Evolutionary conservation across 2,888 invertebrate species (phyloP), one percentile per base, ranked within the genome.

Genomic region (Temnothorax unifasciatus): DNA sequence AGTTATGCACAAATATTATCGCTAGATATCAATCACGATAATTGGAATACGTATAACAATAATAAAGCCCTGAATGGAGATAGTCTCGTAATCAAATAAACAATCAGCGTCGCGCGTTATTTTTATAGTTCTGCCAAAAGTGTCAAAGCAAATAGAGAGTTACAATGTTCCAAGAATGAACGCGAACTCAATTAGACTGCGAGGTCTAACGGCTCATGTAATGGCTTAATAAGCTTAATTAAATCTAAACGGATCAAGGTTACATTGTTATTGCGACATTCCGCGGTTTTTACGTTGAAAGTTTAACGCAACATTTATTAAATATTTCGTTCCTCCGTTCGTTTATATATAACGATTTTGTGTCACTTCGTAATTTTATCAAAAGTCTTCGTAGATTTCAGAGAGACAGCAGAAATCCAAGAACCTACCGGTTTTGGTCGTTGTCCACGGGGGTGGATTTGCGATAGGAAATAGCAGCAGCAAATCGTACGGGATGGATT

Each of bases 341-440:
- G n/a, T n/a, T 38, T 21, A 29, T n/a, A 47, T 18, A 18, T 9
- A 25, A 29, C 5, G 13, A 29, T 74, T 41, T 59, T 41, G n/a
- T 75, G n/a, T 75, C 3, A 38, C 6, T 52, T 15, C 2, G 3
- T 18, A 76, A 66, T 25, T 38, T 66, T 1, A 9, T 64, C 3
- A 29, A 29, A 52, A 54, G 18, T 77, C 13, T 85, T 83, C 38
- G n/a, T 76, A 92, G 92, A 73, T 87, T 74, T 38, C 73, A 64
- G 83, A 68, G 3, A 47, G 81, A 6, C 25, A 0, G 0, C 0
- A 0, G 3, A 1, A 0, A 34, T 38, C 4, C 1, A 1, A 4
- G 4, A 91, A 91, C 21, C 79, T 93, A n/a, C 91, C 94, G 4
- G 93, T 94, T 25, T 59, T 94, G 25, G 92, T 93, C 8, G 93